Evolutionary conservation across 2,888 invertebrate species (phyloP).

Genomic region (Brenthis ino): DNA sequence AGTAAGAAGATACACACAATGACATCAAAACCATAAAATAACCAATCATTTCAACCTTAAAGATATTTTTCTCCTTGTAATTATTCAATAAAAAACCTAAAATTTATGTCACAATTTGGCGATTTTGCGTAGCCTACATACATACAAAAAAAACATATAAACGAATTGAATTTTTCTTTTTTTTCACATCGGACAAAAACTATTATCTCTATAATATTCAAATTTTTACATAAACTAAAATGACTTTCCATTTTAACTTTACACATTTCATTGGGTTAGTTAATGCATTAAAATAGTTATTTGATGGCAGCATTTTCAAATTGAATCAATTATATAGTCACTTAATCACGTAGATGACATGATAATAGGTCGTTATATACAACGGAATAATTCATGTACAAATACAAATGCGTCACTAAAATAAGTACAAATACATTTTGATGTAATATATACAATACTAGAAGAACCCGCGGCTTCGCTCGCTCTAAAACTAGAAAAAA

Average conservation of each 20-base stretch:
- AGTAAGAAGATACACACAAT: too few relatives aligned
- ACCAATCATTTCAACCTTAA: too few relatives aligned
- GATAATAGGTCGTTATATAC: slow-evolving; percentile 15
- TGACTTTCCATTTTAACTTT: not conserved
- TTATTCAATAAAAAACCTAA: too few relatives aligned
- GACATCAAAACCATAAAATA: too few relatives aligned
- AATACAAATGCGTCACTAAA: slow-evolving; percentile 16
- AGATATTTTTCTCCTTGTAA: too few relatives aligned
- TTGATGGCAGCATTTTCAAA: not conserved
- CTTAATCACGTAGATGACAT: slow-evolving; percentile 18
- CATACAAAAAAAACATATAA: too few relatives aligned
- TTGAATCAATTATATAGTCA: slow-evolving; percentile 18
- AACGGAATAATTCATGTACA: slow-evolving; percentile 16
- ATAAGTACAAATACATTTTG: slow-evolving; percentile 6
- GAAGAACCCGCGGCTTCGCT: too few relatives aligned
- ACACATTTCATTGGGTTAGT: not conserved
- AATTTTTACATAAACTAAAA: not conserved
- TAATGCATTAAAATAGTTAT: slow-evolving; percentile 2
- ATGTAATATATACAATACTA: not conserved
- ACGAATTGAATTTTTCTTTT: too few relatives aligned
- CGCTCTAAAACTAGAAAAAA: too few relatives aligned
- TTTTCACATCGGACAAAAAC: too few relatives aligned
- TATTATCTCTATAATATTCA: not conserved
- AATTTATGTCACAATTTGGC: too few relatives aligned
- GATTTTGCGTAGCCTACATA: too few relatives aligned